These are phyloP conservation scores for Onthophagus sagittarius DNA, from an alignment of 2,888 invertebrate genomes.

Conservation along the genomic window DNA sequence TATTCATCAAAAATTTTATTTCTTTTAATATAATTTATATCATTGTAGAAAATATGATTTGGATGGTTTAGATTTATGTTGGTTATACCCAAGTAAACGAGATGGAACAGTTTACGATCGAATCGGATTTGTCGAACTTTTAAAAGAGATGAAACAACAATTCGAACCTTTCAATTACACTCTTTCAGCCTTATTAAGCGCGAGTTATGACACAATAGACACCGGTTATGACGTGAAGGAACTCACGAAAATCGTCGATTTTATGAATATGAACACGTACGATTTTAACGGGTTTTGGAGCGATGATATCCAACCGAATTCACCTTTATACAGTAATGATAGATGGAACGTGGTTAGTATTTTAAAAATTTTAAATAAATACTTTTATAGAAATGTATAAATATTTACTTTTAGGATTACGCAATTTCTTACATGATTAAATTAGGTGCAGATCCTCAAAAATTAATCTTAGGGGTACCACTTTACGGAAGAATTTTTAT, in stretches of 20 bases:
- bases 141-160: not conserved
- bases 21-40: not conserved
- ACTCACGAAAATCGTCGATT: not conserved
- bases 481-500: conserved; percentile 66
- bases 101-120: not conserved
- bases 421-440: not conserved
- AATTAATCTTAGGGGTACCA: conserved; percentile 66
- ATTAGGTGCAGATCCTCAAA: conserved; percentile 55
- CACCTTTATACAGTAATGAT: not conserved
- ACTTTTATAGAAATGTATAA: not conserved
- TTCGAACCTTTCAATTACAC: not conserved
- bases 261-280: not conserved
- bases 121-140: not conserved
- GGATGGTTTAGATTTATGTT: conserved; percentile 5
- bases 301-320: not conserved
- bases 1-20: not conserved
- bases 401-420: not conserved
- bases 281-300: conserved; percentile 5
- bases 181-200: not conserved
- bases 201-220: not conserved
- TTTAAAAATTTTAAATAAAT: not conserved
- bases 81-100: conserved; percentile 6
- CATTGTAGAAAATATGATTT: not conserved
- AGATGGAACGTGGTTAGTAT: conserved; percentile 3
- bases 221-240: not conserved